Conservation (phyloP, 2,113 vertebrate genomes). For the Felis chaus region DNA sequence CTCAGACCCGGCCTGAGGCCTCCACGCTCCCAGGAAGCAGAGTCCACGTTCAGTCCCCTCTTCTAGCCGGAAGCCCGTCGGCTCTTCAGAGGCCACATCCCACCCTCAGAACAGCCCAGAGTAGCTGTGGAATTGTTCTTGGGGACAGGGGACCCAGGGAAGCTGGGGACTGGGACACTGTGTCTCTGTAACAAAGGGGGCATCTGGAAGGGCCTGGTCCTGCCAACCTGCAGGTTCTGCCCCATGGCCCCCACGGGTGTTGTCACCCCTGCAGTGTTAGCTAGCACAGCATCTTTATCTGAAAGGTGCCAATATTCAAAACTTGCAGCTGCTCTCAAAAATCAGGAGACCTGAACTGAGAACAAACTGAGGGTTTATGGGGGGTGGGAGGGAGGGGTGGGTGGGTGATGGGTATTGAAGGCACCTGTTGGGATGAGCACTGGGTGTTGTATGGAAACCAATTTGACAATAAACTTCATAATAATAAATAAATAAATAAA, state of each 20-base stretch:
- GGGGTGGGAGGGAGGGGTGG: too few species aligned
- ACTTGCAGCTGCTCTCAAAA: not conserved
- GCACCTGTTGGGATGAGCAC: too few species aligned
- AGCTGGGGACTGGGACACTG: not conserved
- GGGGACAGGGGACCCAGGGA: not conserved
- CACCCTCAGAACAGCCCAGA: not conserved
- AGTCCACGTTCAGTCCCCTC: not conserved
- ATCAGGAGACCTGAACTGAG: not conserved
- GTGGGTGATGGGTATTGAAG: too few species aligned
- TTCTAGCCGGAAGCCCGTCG: not conserved
- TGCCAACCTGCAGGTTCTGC: not conserved
- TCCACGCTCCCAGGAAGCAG: not conserved
- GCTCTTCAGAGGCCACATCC: not conserved
- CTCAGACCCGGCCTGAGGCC: not conserved
- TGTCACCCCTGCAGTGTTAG: too few species aligned
- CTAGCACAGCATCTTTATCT: not conserved
- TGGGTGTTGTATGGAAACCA: too few species aligned
- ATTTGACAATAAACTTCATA: too few species aligned
- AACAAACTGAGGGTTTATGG: too few species aligned
- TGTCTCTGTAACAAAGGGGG: not conserved
- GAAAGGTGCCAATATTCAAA: not conserved
- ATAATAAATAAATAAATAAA: too few species aligned
- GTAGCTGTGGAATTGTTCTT: not conserved
- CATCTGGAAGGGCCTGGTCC: not conserved
- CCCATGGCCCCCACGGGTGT: not conserved